These are phyloP conservation scores for Scleropages formosus DNA, from an alignment of 2,797 vertebrate genomes.

Conservation along the genomic window DNA sequence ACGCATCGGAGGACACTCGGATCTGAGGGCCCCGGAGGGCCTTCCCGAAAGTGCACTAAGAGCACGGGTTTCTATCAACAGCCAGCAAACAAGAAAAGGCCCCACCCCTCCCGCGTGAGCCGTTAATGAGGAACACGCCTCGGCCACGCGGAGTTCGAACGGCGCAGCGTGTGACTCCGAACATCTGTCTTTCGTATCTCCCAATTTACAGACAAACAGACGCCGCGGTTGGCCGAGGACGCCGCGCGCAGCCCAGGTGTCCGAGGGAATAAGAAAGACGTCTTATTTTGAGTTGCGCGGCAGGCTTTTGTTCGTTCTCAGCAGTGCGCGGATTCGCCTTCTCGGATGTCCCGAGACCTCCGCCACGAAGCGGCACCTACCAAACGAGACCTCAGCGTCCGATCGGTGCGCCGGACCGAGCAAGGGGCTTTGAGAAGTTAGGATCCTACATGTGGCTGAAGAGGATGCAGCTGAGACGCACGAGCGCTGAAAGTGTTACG, in stretches of 20 bases:
- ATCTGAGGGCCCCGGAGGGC: background rate
- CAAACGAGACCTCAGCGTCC: background rate
- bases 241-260: background rate
- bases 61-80: slow-evolving; percentile 17
- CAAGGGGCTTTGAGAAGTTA: background rate
- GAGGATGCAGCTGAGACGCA: background rate
- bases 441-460: background rate
- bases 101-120: slow-evolving; percentile 51
- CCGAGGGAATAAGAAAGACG: background rate
- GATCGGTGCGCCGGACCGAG: background rate
- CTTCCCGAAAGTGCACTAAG: background rate
- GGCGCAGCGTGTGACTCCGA: slow-evolving; percentile 55
- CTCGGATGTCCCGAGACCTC: background rate
- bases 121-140: slow-evolving; percentile 59
- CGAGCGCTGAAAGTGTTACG: background rate
- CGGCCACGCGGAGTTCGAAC: slow-evolving; percentile 35
- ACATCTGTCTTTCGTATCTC: slow-evolving; percentile 44
- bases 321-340: background rate
- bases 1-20: slow-evolving; percentile 15
- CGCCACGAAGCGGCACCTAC: background rate
- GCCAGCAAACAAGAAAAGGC: slow-evolving; percentile 43
- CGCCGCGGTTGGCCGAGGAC: background rate
- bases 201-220: slow-evolving; percentile 49
- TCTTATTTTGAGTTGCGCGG: background rate
- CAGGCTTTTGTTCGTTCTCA: background rate